Base-by-base conservation (phyloP, 2,888 invertebrate genomes). In the Noctua fimbriata region DNA sequence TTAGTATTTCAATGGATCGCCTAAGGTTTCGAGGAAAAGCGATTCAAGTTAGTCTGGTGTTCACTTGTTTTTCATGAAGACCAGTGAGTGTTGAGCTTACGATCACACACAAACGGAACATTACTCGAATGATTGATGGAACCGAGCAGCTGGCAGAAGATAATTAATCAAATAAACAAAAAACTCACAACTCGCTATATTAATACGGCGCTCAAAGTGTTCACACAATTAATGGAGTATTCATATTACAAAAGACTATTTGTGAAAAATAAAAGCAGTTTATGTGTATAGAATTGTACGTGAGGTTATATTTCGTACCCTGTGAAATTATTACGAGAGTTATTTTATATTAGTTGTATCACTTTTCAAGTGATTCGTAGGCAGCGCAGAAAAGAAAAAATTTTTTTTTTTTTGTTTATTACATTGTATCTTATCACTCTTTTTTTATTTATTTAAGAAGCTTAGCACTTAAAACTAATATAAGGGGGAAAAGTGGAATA, bases 151-250 rank as follows among this genome's bases (percentile, higher is more conserved):
- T 77, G 79, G 21, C 65, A 49, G 18, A 16, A 72, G 52, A 79
- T 78, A 77, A 87, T 88, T 83, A 85, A 81, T 87, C 78, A 87
- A 69, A 76, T 79, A 52, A 80, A 82, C 66, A 78, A 84, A 80
- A 86, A 76, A 21, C 44, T 60, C 55, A 10, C 69, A 52, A 75
- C 72, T 71, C 21, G 36, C 36, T 69, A 21, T 52, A 67, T 81
- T 73, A 82, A 71, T 63, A 70, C 32, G 21, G 44, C 4, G 36
- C 21, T 47, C 24, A 65, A 55, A 73, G 24, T 44, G 52, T 41
- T 65, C 49, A 58, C 32, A 52, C 47, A 49, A 41, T 74, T 67
- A 69, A 66, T 72, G 16, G 28, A 58, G 41, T 63, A 63, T 44
- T 71, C 6, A 55, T 44, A 24, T n/a, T n/a, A 58, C 60, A 58